Percentiles rank a stretch among this genome's conserved stretches.
These are phyloP conservation scores for Drosophila truncata DNA, from an alignment of 1,140 invertebrate genomes.

Conservation along the genomic window DNA sequence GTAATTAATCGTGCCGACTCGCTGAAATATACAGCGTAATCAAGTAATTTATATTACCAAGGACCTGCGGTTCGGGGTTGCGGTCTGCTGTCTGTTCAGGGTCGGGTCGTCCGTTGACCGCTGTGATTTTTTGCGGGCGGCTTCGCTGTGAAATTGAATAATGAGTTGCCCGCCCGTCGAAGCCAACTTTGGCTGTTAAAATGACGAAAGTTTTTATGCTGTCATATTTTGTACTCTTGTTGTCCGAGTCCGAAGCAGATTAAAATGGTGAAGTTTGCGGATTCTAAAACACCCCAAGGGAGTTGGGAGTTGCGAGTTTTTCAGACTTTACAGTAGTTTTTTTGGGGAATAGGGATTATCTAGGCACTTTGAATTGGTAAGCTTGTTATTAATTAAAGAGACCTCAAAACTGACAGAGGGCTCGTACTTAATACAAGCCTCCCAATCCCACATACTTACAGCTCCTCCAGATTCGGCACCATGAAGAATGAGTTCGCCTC, in stretches of 20 bases:
- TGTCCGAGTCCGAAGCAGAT: slow-evolving; percentile 37
- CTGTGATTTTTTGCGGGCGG: slow-evolving; percentile 62
- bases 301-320: slow-evolving; percentile 1
- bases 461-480: slow-evolving; percentile 86
- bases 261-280: slow-evolving; percentile 59
- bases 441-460: slow-evolving; percentile 85
- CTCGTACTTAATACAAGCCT: not conserved
- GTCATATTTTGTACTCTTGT: slow-evolving; percentile 66
- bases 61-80: slow-evolving; percentile 25
- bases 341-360: slow-evolving; percentile 1
- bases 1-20: slow-evolving; percentile 75
- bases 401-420: not conserved
- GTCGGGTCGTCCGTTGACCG: slow-evolving; percentile 57
- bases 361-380: slow-evolving; percentile 11
- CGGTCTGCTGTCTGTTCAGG: slow-evolving; percentile 33
- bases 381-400: slow-evolving; percentile 32
- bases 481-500: slow-evolving; percentile 85
- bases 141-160: slow-evolving; percentile 79
- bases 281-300: slow-evolving; percentile 28
- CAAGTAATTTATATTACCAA: slow-evolving; percentile 77
- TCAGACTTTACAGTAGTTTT: slow-evolving; percentile 6
- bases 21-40: slow-evolving; percentile 70
- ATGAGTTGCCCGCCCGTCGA: slow-evolving; percentile 69
- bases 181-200: slow-evolving; percentile 56
- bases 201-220: slow-evolving; percentile 71